Conservation (phyloP, 2,113 vertebrate species). For the Phoenicopterus ruber region DNA sequence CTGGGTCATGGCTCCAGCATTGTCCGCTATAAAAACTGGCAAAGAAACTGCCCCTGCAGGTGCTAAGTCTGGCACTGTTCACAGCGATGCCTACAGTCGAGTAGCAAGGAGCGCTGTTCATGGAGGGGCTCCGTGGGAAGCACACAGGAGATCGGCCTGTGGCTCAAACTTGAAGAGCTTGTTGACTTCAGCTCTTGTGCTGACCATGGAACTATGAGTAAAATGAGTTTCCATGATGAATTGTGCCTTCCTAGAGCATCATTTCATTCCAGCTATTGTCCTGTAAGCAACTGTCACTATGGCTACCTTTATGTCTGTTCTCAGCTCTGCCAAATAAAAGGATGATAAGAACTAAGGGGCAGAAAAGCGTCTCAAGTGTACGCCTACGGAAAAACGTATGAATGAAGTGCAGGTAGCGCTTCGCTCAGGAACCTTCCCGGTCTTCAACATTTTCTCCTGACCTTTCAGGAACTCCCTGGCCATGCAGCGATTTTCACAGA, state of each 20-base stretch:
- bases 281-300: not conserved
- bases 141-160: too few relatives aligned
- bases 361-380: not conserved
- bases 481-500: not conserved
- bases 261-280: not conserved
- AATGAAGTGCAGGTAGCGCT: not conserved
- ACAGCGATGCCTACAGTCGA: not conserved
- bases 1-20: not conserved
- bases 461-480: not conserved
- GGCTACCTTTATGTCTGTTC: not conserved
- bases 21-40: not conserved
- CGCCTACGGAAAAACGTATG: not conserved
- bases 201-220: not conserved
- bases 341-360: not conserved
- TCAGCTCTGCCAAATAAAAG: not conserved
- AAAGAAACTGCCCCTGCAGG: not conserved
- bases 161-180: not conserved
- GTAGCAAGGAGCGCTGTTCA: too few relatives aligned
- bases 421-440: not conserved
- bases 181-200: not conserved
- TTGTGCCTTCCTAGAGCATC: not conserved
- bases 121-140: not conserved
- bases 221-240: not conserved
- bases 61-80: not conserved
- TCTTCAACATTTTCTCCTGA: not conserved